These are phyloP conservation scores for Neomorphus geoffroyi DNA, from an alignment of 2,797 vertebrate genomes.

Conservation along the genomic window DNA sequence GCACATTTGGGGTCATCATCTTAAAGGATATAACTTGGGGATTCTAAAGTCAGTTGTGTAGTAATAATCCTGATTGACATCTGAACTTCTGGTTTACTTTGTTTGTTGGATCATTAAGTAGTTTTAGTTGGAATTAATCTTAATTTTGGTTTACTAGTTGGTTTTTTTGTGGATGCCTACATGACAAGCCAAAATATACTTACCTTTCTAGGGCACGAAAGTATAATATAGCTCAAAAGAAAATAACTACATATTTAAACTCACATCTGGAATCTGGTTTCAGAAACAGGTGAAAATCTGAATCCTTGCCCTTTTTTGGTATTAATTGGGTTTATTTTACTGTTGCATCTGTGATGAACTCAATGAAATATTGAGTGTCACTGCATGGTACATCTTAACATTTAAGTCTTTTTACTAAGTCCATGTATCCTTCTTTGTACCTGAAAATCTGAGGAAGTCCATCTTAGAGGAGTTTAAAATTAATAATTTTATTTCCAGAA, in stretches of 20 bases:
- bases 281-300: neutral
- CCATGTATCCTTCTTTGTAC: neutral
- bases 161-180: no score
- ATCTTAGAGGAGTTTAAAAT: neutral
- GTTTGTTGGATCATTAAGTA: no score
- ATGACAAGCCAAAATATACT: no score
- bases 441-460: neutral
- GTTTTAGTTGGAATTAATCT: no score
- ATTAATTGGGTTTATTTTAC: neutral
- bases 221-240: neutral
- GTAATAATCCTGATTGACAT: no score
- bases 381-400: accelerated
- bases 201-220: no score
- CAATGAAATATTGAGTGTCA: neutral
- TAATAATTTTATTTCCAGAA: neutral
- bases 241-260: neutral
- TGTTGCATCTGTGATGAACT: neutral
- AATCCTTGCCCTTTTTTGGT: neutral
- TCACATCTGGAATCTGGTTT: neutral
- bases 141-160: no score
- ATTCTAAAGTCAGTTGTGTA: no score
- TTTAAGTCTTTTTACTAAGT: neutral
- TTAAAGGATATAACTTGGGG: no score
- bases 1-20: no score
- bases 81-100: no score